Evolutionary conservation across 2,113 vertebrate genomes (phyloP).

Genomic region (Rhynchomys soricoides): DNA sequence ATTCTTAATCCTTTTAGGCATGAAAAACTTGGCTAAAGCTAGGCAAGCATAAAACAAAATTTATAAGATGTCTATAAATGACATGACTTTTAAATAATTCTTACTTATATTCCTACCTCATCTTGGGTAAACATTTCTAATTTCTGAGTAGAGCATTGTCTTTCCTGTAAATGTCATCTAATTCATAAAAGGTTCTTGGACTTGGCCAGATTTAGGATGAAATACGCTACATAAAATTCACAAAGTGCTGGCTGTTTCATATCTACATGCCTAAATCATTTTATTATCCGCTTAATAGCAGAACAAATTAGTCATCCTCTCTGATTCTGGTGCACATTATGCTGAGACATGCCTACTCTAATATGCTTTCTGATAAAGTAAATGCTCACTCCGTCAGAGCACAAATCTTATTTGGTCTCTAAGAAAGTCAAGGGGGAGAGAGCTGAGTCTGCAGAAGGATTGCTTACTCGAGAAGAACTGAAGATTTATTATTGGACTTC

Average conservation of each 20-base stretch:
- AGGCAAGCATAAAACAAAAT: slow-evolving; percentile 2
- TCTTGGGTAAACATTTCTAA: slow-evolving; percentile 77
- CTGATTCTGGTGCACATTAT: slow-evolving; percentile 86
- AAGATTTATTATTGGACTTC: slow-evolving; percentile 89
- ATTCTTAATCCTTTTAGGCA: neutral
- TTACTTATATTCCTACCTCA: slow-evolving; percentile 49
- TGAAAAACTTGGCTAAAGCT: slow-evolving; percentile 10
- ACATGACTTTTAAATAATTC: slow-evolving; percentile 53
- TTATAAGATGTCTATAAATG: slow-evolving; percentile 13
- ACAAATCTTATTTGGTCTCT: slow-evolving; percentile 90
- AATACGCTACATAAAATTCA: slow-evolving; percentile 77
- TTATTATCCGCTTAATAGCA: slow-evolving; percentile 85
- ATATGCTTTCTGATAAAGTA: slow-evolving; percentile 89
- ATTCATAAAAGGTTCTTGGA: slow-evolving; percentile 71
- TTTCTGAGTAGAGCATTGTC: slow-evolving; percentile 68
- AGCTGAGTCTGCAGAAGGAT: slow-evolving; percentile 86
- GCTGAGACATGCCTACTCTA: slow-evolving; percentile 85
- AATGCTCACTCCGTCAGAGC: slow-evolving; percentile 85
- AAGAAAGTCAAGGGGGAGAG: slow-evolving; percentile 84
- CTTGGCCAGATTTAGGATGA: slow-evolving; percentile 73
- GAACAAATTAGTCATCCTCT: slow-evolving; percentile 87
- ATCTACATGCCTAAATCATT: slow-evolving; percentile 85
- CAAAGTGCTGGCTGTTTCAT: slow-evolving; percentile 79
- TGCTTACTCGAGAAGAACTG: slow-evolving; percentile 85
- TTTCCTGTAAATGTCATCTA: slow-evolving; percentile 77